These are phyloP conservation scores for Scaptomyza polygonia DNA, from an alignment of 2,888 invertebrate species.

Conservation along the genomic window DNA sequence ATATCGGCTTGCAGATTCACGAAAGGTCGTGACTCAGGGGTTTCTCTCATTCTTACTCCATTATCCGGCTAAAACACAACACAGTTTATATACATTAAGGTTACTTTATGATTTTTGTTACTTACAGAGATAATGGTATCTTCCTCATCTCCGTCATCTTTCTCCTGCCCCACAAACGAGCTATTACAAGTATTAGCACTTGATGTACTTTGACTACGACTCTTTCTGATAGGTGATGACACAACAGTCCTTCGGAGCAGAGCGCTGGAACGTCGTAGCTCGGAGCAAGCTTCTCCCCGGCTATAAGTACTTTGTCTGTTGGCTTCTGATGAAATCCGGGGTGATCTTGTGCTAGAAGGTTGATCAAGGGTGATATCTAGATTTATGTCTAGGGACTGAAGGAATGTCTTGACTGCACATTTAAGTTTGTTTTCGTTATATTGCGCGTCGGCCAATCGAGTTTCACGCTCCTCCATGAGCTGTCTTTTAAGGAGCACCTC, in stretches of 20 bases:
- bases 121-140: constrained; percentile 14
- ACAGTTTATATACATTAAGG: neutral
- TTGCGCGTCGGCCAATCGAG: constrained; percentile 21
- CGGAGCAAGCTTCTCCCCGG: constrained; percentile 11
- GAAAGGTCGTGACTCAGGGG: constrained; percentile 41
- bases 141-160: neutral
- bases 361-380: constrained; percentile 1
- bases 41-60: neutral
- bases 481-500: constrained; percentile 28
- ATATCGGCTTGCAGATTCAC: constrained; percentile 13
- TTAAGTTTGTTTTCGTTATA: constrained; percentile 35
- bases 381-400: constrained; percentile 16
- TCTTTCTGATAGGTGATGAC: constrained; percentile 16
- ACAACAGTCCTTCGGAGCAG: constrained; percentile 8
- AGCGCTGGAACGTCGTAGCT: constrained; percentile 32
- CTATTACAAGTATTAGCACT: constrained; percentile 5
- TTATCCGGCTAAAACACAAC: constrained; percentile 1
- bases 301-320: neutral
- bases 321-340: constrained; percentile 1
- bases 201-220: neutral
- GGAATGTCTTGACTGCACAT: constrained; percentile 27
- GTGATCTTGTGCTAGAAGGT: neutral
- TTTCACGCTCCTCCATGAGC: constrained; percentile 41
- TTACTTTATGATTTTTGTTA: neutral
- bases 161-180: neutral